phyloP scores from a whole-genome alignment of 1,140 invertebrate genomes.

The Nebria ingens region DNA sequence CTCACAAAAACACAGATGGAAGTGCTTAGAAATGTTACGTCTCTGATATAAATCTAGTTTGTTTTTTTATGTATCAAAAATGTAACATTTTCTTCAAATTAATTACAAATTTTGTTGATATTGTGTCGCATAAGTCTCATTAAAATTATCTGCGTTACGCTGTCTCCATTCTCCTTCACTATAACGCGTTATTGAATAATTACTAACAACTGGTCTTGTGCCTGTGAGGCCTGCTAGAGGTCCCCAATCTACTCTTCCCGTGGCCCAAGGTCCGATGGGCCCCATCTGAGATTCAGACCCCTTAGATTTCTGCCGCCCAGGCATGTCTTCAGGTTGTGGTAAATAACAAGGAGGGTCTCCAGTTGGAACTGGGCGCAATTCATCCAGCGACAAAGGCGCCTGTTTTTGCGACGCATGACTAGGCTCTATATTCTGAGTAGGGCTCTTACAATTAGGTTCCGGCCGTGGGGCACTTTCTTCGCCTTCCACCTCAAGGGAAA shows the following conservation, averaged over 20 bases:
- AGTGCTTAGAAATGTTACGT: not conserved
- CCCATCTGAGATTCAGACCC: conserved; percentile 29
- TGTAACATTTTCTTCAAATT: not conserved
- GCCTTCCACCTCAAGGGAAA: not conserved
- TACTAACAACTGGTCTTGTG: conserved; percentile 56
- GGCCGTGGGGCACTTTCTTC: not conserved
- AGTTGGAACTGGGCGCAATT: not conserved
- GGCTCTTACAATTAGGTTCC: not conserved
- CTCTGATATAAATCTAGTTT: conserved; percentile 4
- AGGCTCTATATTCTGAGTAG: not conserved
- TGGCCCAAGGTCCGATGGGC: conserved; percentile 53
- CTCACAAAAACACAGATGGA: not conserved
- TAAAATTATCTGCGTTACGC: conserved; percentile 48
- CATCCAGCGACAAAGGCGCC: not conserved
- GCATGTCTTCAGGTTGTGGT: conserved; percentile 42
- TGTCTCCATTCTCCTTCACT: conserved; percentile 57
- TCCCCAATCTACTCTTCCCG: conserved; percentile 57
- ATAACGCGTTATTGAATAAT: conserved; percentile 59
- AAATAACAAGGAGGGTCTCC: conserved; percentile 38
- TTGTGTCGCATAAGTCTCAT: conserved; percentile 32
- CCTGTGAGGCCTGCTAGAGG: conserved; percentile 54
- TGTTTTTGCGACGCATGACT: not conserved
- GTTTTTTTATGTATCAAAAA: no score
- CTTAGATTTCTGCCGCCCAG: conserved; percentile 17
- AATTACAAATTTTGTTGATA: conserved; percentile 31